Evolutionary conservation across 2,888 invertebrate species (phyloP).

Genomic region (Theretra japonica): DNA sequence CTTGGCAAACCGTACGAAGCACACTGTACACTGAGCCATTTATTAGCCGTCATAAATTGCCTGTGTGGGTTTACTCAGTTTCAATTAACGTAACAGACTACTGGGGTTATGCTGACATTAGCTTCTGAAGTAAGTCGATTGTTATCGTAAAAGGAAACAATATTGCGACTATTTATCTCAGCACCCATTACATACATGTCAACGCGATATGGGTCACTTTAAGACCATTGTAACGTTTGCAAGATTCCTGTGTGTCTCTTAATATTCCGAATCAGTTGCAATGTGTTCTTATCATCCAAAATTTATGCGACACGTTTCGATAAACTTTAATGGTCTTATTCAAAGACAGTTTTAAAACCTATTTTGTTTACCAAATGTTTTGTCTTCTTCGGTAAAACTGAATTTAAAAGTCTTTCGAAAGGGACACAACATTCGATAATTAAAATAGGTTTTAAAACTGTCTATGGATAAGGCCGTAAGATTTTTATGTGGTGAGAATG

Average conservation of each 20-base stretch:
- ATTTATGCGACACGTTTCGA: too few relatives aligned
- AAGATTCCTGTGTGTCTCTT: background rate
- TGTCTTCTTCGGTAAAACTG: too few relatives aligned
- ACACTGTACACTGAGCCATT: conserved; percentile 49
- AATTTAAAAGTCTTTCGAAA: too few relatives aligned
- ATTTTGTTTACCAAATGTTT: too few relatives aligned
- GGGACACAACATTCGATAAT: too few relatives aligned
- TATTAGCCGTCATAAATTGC: conserved; percentile 68
- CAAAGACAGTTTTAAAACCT: too few relatives aligned
- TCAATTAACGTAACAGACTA: conserved; percentile 55
- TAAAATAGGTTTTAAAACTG: too few relatives aligned
- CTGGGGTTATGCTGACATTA: conserved; percentile 50
- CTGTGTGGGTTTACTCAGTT: conserved; percentile 64
- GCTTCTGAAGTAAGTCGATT: conserved; percentile 44
- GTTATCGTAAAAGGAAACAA: conserved; percentile 34
- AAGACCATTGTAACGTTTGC: conserved; percentile 1
- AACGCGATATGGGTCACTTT: conserved; percentile 6
- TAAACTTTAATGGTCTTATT: too few relatives aligned
- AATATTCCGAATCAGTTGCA: background rate
- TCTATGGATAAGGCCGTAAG: too few relatives aligned
- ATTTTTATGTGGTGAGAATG: too few relatives aligned
- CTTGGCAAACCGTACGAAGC: conserved; percentile 52
- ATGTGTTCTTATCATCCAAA: background rate
- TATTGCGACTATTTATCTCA: conserved; percentile 24
- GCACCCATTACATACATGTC: conserved; percentile 17